Base-by-base conservation (phyloP, 1,140 invertebrate species). In the Subanguina moxae region DNA sequence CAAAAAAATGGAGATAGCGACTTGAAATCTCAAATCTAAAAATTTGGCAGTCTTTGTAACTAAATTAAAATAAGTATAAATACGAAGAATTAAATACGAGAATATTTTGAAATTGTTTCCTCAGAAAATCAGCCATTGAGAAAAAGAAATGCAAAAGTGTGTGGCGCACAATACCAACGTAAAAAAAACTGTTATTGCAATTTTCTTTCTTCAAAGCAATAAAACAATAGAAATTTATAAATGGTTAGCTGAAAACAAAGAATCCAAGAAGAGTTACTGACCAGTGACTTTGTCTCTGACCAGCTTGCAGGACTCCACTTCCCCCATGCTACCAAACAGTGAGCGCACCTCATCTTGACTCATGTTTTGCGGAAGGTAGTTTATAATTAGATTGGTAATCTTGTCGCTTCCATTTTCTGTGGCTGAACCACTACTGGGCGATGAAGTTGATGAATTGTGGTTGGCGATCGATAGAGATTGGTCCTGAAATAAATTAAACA, bases 331-430 rank as follows among this genome's bases (percentile, higher is more conserved):
- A 19, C 92, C 91, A 85, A 99, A 99, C 57, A 99, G 62, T 1
- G 78, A 62, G 11, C 78, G 68, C 11, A 80, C 78, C 84, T 98
- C 94, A 84, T 98, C 95, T 85, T 98, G 95, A 28, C 93, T 95
- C 96, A 98, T 98, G 65, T 91, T 95, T 86, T 98, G 95, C 57
- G 95, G 95, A 82, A 99, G 87, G 85, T 99, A 99, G 85, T 99
- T 98, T 75, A 99, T 94, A 83, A 99, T 98, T 72, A 99, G 88
- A 86, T 99, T 99, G n/a, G 85, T 86, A 21, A 67, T 73, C 28
- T 58, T 30, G 43, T 75, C 74, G n/a, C 28, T 62, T 52, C 17
- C 48, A 3, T 3, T 21, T 5, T 3, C 23, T 25, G 48, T 7
- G 23, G n/a, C 43, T 45, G 11, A 23, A 17, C 45, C 25, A 32